phyloP scores from a whole-genome alignment of 1,140 invertebrate species.

The Sesamia nonagrioides region DNA sequence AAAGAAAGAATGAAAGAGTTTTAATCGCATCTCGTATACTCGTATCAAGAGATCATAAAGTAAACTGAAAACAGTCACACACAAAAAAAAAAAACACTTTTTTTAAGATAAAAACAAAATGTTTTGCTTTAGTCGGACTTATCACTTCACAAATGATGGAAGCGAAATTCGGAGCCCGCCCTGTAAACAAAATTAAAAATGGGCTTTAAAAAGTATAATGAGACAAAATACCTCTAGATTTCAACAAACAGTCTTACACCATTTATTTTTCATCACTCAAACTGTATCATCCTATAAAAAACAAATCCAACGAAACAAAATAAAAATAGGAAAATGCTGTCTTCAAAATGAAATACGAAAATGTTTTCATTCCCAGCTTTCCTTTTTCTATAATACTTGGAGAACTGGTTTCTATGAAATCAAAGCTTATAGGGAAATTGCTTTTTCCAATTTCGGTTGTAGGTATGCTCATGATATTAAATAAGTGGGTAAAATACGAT shows the following conservation, averaged over 20 bases:
- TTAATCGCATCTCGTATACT: too few species aligned
- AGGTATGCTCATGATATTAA: slow-evolving; percentile 8
- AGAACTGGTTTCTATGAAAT: slow-evolving; percentile 17
- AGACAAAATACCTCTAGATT: background rate
- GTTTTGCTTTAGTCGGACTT: too few species aligned
- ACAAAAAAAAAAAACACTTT: too few species aligned
- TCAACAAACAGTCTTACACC: background rate
- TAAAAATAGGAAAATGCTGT: background rate
- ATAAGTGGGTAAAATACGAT: slow-evolving; percentile 5
- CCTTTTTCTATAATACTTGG: slow-evolving; percentile 4
- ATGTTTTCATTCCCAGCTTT: slow-evolving; percentile 7
- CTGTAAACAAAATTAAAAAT: background rate
- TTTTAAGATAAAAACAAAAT: too few species aligned
- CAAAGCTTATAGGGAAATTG: slow-evolving; percentile 16
- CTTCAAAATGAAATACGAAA: slow-evolving; percentile 1
- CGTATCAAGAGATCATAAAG: too few species aligned
- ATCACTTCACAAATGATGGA: too few species aligned
- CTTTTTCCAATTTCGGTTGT: slow-evolving; percentile 8
- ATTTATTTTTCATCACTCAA: background rate
- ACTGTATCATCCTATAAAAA: background rate
- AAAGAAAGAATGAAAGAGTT: too few species aligned
- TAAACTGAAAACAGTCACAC: too few species aligned
- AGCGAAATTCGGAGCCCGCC: background rate
- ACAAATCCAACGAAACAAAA: background rate
- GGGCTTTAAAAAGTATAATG: too few species aligned